Base-by-base conservation (phyloP, 2,888 invertebrate species). In the Ceramica pisi region DNA sequence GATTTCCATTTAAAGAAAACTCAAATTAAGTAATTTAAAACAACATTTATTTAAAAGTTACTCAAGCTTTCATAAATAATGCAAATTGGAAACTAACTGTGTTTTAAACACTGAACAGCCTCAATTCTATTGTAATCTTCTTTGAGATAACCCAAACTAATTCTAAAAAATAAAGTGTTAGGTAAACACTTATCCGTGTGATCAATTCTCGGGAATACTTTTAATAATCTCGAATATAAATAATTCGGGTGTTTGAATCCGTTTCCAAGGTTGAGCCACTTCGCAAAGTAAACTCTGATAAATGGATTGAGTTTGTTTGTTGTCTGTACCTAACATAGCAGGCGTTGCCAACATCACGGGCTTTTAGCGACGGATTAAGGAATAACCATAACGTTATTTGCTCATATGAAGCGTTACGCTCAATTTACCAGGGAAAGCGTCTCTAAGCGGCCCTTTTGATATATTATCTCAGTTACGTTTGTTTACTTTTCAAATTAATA, bases 181-280 rank as follows among this genome's bases (percentile, higher is more conserved):
- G 23, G 31, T 59, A 72, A 67, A 67, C 62, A 61, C 50, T 48
- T 31, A 51, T 53, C 38, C 57, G 21, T 65, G 60, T 68, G 60
- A 65, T 67, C 76, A 35, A 61, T 79, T 75, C 62, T 62, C 50
- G 26, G 80, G 67, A 79, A 66, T 41, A 57, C 64, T 71, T 81
- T 74, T 71, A 75, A 71, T 82, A 80, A 72, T 77, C 63, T 68
- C 35, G 26, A 57, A 60, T 71, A 67, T 70, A 80, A 82, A 75
- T 76, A 84, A 81, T 75, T 74, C 65, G 67, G 69, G 64, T 81
- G 80, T 71, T 80, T 71, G 60, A 70, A 72, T 76, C 65, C 48
- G 83, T 81, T 81, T 84, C 77, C 87, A 93, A 92, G 93, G 93
- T 85, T 82, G 85, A 80, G 80, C 88, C 91, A 91, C 92, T 93